phyloP scores from a whole-genome alignment of 2,113 vertebrate species.

The Ictidomys tridecemlineatus region DNA sequence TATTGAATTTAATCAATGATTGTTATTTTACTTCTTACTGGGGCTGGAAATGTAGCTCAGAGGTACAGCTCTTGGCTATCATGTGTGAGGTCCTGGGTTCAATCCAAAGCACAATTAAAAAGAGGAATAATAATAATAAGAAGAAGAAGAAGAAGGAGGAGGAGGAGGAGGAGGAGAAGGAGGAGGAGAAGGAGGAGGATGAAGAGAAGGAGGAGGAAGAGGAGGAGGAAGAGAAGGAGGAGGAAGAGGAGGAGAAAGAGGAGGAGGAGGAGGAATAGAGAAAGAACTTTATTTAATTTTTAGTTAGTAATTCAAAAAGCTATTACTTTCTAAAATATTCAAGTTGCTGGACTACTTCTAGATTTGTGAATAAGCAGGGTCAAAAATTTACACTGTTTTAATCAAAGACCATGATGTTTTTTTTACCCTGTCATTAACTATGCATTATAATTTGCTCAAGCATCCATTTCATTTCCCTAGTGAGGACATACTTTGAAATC shows the following conservation, averaged over 20 bases:
- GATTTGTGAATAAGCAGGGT: not conserved
- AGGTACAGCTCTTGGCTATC: not conserved
- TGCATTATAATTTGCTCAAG: conserved; percentile 38
- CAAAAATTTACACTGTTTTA: not conserved
- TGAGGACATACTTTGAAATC: not conserved
- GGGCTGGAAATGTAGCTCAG: not conserved
- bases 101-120: not conserved
- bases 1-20: not conserved
- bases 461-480: conserved; percentile 1
- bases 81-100: not conserved
- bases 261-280: too few species aligned
- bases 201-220: too few species aligned
- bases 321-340: not conserved
- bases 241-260: too few species aligned
- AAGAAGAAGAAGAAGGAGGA: too few species aligned
- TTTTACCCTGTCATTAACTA: not conserved
- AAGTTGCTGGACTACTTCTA: not conserved
- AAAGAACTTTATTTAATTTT: not conserved
- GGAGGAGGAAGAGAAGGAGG: too few species aligned
- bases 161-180: too few species aligned
- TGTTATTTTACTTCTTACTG: not conserved
- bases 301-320: not conserved
- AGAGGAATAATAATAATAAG: too few species aligned
- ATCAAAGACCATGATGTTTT: not conserved
- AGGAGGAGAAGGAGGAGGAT: too few species aligned